These are phyloP conservation scores for Amphilophus citrinellus DNA, from an alignment of 2,113 vertebrate genomes.

Conservation along the genomic window DNA sequence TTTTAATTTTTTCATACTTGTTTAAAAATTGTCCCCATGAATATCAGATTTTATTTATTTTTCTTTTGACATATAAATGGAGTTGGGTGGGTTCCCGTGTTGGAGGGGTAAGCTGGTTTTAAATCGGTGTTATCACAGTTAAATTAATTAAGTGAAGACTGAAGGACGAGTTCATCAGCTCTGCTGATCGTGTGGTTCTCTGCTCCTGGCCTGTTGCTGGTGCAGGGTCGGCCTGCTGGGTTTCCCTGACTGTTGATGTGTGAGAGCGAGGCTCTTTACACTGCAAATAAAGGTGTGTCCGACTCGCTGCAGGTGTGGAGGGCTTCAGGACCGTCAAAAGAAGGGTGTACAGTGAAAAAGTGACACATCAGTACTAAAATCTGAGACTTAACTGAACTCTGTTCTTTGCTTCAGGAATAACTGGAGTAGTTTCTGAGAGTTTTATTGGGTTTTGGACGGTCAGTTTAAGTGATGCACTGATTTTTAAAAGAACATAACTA, in stretches of 20 bases:
- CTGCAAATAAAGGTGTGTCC: neutral
- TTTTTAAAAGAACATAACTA: neutral
- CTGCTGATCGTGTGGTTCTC: neutral
- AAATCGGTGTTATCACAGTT: neutral
- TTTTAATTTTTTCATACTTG: neutral
- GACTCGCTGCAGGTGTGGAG: neutral
- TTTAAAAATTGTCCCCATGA: too few species aligned
- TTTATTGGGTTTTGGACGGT: neutral
- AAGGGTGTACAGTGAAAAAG: too few species aligned
- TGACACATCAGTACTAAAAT: too few species aligned
- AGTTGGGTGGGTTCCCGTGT: neutral
- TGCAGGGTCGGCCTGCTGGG: neutral
- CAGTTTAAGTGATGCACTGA: neutral
- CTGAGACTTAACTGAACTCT: neutral
- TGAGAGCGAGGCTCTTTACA: neutral
- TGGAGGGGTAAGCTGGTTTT: neutral
- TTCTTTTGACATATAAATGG: neutral
- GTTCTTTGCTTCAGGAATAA: neutral
- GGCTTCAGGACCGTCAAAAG: too few species aligned
- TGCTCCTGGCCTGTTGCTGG: neutral
- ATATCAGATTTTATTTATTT: neutral
- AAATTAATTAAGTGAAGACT: neutral
- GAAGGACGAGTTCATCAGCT: neutral
- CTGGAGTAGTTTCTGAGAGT: neutral
- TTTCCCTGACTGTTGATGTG: neutral